A percentile compares a stretch with the other conserved stretches of the same genome.
phyloP scores from a whole-genome alignment of 2,888 invertebrate genomes.

The Meganola albula region DNA sequence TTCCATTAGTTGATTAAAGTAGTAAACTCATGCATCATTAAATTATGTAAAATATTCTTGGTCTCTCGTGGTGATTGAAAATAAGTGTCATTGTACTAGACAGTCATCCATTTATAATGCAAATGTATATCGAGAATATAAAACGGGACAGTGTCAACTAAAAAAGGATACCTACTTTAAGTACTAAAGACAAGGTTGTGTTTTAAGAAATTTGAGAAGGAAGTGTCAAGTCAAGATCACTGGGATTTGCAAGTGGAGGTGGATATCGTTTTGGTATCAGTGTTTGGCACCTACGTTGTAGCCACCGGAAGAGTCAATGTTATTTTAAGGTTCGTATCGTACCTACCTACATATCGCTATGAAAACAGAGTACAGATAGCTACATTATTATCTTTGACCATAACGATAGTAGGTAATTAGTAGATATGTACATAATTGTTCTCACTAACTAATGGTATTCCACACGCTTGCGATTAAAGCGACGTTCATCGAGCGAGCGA shows the following conservation, averaged over 20 bases:
- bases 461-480: too few relatives aligned
- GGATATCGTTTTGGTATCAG: slow-evolving; percentile 39
- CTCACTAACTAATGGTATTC: too few relatives aligned
- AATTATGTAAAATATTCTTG: slow-evolving; percentile 47
- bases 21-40: too few relatives aligned
- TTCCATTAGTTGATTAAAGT: slow-evolving; percentile 38
- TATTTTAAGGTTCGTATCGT: slow-evolving; percentile 63
- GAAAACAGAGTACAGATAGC: too few relatives aligned
- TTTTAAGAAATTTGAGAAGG: slow-evolving; percentile 28
- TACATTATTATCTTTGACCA: too few relatives aligned
- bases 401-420: too few relatives aligned
- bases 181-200: slow-evolving; percentile 27
- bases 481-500: too few relatives aligned
- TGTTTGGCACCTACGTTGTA: slow-evolving; percentile 51
- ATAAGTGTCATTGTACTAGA: slow-evolving; percentile 55
- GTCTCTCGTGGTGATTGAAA: slow-evolving; percentile 40
- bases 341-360: slow-evolving; percentile 25
- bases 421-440: too few relatives aligned
- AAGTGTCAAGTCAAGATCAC: slow-evolving; percentile 25
- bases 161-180: too few relatives aligned
- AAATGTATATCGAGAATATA: slow-evolving; percentile 46
- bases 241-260: slow-evolving; percentile 24
- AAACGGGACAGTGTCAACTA: slow-evolving; percentile 38
- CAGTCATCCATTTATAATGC: slow-evolving; percentile 59
- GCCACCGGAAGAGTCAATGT: slow-evolving; percentile 70